phyloP scores from a whole-genome alignment of 1,140 invertebrate genomes.

The Palaemon carinicauda region DNA sequence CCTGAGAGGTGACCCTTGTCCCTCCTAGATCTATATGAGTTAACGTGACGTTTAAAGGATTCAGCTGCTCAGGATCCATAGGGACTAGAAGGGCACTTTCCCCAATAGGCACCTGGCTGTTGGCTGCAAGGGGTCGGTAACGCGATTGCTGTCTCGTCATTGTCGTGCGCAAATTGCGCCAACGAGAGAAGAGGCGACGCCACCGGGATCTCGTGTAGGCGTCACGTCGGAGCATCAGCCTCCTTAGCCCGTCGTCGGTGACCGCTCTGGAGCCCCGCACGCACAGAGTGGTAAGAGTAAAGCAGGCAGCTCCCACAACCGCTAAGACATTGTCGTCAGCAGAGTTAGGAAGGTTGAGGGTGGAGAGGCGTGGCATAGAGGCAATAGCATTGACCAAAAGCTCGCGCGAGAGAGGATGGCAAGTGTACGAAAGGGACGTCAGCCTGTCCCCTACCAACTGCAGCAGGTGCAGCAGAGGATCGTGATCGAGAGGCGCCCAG shows the following conservation, averaged over 20 bases:
- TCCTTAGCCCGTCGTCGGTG: slow-evolving; percentile 38
- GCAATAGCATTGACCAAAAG: slow-evolving; percentile 1
- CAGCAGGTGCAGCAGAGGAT: slow-evolving; percentile 41
- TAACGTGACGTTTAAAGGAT: slow-evolving; percentile 32
- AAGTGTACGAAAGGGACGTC: slow-evolving; percentile 35
- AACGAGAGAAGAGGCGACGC: slow-evolving; percentile 31
- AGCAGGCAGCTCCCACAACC: slow-evolving; percentile 38
- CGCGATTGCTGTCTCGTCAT: slow-evolving; percentile 25
- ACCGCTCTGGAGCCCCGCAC: slow-evolving; percentile 33
- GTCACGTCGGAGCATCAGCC: slow-evolving; percentile 32
- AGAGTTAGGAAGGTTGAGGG: slow-evolving; percentile 34
- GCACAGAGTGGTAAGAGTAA: slow-evolving; percentile 15
- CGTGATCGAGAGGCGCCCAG: slow-evolving; percentile 45
- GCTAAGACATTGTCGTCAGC: slow-evolving; percentile 34
- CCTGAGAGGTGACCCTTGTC: slow-evolving; percentile 16
- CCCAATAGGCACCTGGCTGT: neutral
- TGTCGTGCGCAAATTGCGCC: slow-evolving; percentile 6
- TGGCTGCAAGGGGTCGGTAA: slow-evolving; percentile 14
- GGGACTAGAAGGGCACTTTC: slow-evolving; percentile 25
- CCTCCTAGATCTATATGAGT: slow-evolving; percentile 29
- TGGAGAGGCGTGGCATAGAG: slow-evolving; percentile 26
- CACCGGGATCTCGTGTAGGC: slow-evolving; percentile 33
- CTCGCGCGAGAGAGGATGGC: slow-evolving; percentile 41
- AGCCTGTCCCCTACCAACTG: slow-evolving; percentile 23
- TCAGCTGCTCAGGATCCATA: slow-evolving; percentile 36